Evolutionary conservation across 2,113 vertebrate species (phyloP), one percentile per base, ranked within the genome.

Genomic region (Heterotis niloticus): DNA sequence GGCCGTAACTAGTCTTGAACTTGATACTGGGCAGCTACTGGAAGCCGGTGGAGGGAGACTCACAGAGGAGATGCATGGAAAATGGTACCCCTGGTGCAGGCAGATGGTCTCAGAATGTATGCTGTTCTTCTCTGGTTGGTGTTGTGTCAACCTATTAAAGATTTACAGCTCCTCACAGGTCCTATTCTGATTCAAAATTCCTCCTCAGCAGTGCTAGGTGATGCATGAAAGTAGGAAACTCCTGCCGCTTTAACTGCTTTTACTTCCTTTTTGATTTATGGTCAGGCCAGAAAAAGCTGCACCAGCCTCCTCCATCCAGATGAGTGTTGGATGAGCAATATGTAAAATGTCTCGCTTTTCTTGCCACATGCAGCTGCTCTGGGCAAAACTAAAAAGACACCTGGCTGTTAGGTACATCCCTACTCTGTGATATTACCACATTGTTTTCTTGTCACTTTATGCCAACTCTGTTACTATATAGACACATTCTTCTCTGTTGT

Each of bases 141-240:
- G 23, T 54, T 57, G 71, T 57, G 54, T 74, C 71, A 23, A 57
- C 71, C n/a, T 23, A 54, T 74, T 74, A 74, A 74, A 57, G 71
- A 74, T 74, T 74, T 74, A 74, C 71, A 56, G 24, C 10, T 13
- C 71, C 71, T 74, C 54, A 16, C 23, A 57, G 51, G 52, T 57
- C 26, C 51, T 54, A 16, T 14, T n/a, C 54, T 57, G 69, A 72
- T 72, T 72, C 51, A 52, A 34, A 72, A 72, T 72, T 72, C 69
- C 69, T 72, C 69, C 69, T 57, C 52, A 54, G 20, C 20, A 23
- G 54, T 54, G 17, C 71, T 28, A 23, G 23, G 26, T 54, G 51
- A 74, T 14, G 71, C 26, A n/a, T n/a, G 13, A 24, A 44, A 52
- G 71, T 59, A 14, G 26, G 51, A 24, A 51, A 18, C 29, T 54